Percentiles rank a stretch among this genome's conserved stretches.
phyloP scores from a whole-genome alignment of 2,888 invertebrate species.

The Mythimna albipuncta region DNA sequence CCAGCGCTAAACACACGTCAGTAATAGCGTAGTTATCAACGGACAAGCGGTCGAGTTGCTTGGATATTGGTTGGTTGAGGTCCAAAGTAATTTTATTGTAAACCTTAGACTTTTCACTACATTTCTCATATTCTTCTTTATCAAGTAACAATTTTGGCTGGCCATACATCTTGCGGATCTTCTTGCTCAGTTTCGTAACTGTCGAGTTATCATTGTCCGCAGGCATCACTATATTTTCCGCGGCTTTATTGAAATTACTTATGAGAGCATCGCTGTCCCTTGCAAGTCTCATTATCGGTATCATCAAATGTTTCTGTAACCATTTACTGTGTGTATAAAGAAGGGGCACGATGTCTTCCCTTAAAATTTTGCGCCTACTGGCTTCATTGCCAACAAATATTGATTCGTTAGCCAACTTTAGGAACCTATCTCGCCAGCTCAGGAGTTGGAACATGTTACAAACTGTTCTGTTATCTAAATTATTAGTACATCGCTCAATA shows the following conservation, averaged over 20 bases:
- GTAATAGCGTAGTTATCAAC: constrained; percentile 65
- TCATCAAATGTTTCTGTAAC: constrained; percentile 92
- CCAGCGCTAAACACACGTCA: constrained; percentile 74
- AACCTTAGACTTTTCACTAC: constrained; percentile 67
- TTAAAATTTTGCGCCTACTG: constrained; percentile 78
- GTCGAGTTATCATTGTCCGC: constrained; percentile 72
- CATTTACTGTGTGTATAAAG: constrained; percentile 94
- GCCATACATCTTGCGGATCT: constrained; percentile 81
- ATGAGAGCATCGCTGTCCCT: constrained; percentile 58
- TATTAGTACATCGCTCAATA: constrained; percentile 72
- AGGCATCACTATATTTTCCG: constrained; percentile 64
- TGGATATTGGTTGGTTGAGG: constrained; percentile 76
- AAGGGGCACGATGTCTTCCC: constrained; percentile 90
- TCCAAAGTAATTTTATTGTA: constrained; percentile 76
- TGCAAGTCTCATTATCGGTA: constrained; percentile 74
- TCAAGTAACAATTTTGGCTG: constrained; percentile 82
- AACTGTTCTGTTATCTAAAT: constrained; percentile 78
- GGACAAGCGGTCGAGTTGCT: constrained; percentile 73
- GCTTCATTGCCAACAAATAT: constrained; percentile 77
- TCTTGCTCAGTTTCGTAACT: constrained; percentile 80
- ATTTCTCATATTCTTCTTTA: constrained; percentile 75
- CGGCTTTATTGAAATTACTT: constrained; percentile 64
- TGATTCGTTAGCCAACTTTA: constrained; percentile 79
- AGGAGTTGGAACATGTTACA: constrained; percentile 86
- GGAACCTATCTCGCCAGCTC: constrained; percentile 90